These are phyloP conservation scores for Sebastes paucispinis DNA, from an alignment of 2,797 vertebrate genomes.

Conservation along the genomic window DNA sequence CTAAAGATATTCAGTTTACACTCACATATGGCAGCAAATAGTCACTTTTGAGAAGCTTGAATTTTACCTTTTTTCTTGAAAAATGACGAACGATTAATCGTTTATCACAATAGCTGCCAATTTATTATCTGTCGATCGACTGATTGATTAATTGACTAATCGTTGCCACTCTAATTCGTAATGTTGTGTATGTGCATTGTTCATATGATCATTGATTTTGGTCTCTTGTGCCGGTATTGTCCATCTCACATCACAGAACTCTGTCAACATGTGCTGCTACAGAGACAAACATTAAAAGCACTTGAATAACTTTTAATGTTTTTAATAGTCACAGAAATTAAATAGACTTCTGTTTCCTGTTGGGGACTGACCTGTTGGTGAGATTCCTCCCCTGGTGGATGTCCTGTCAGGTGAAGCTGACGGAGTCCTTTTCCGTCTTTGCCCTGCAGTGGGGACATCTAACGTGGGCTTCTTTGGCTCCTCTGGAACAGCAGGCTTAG, in stretches of 20 bases:
- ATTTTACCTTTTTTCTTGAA: not conserved
- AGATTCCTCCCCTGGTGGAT: slow-evolving; percentile 50
- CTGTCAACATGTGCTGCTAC: not conserved
- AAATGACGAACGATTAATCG: not conserved
- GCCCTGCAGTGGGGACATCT: slow-evolving; percentile 47
- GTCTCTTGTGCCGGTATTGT: not conserved
- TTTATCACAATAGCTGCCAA: too few species aligned
- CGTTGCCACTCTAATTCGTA: not conserved
- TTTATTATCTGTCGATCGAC: not conserved
- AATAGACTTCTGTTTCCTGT: not conserved
- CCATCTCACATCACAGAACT: not conserved
- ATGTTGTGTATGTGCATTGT: not conserved
- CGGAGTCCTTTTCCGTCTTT: slow-evolving; percentile 40
- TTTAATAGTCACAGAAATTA: not conserved
- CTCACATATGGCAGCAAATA: not conserved
- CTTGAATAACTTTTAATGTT: not conserved
- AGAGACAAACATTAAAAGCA: not conserved
- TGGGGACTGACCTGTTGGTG: slow-evolving; percentile 66
- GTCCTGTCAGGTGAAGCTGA: slow-evolving; percentile 71
- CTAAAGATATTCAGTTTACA: not conserved
- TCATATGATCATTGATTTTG: not conserved
- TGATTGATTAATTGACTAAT: not conserved
- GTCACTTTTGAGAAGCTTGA: not conserved
- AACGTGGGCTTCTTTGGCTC: slow-evolving; percentile 67
- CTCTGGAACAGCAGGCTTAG: slow-evolving; percentile 50